Percentiles rank a stretch among this genome's conserved stretches.
Evolutionary conservation across 2,888 invertebrate genomes (phyloP).

Genomic region (Platyscelio sp.): DNA sequence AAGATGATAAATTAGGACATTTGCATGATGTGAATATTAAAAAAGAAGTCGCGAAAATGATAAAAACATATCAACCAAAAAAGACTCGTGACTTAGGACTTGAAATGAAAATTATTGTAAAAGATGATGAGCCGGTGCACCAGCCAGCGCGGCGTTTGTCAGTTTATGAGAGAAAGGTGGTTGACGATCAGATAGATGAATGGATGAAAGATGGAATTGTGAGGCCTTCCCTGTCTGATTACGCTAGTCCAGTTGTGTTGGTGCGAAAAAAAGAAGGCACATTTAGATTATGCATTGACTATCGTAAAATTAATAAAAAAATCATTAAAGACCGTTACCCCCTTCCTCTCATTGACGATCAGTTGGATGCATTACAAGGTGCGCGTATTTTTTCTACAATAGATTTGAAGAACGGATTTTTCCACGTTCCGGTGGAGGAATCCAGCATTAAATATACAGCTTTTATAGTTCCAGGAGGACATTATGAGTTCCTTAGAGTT

Average conservation of each 20-base stretch:
- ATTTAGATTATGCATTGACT: not conserved
- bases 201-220: not conserved
- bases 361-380: not conserved
- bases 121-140: constrained; percentile 68
- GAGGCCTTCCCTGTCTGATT: constrained; percentile 28
- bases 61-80: constrained; percentile 41
- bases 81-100: constrained; percentile 24
- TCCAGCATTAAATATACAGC: not conserved
- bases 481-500: constrained; percentile 4
- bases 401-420: not conserved
- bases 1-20: not conserved
- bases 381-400: not conserved
- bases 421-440: not conserved
- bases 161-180: constrained; percentile 46
- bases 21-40: not conserved
- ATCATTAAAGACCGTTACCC: constrained; percentile 74
- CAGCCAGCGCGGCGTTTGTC: constrained; percentile 67
- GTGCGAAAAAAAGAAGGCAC: not conserved
- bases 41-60: constrained; percentile 18
- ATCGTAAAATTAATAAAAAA: constrained; percentile 73
- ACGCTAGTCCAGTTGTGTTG: constrained; percentile 61
- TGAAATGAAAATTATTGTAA: constrained; percentile 55
- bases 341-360: not conserved
- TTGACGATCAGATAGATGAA: constrained; percentile 40
- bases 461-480: not conserved